Conservation (phyloP, 2,888 invertebrate genomes). For the Cephus pygmeus region DNA sequence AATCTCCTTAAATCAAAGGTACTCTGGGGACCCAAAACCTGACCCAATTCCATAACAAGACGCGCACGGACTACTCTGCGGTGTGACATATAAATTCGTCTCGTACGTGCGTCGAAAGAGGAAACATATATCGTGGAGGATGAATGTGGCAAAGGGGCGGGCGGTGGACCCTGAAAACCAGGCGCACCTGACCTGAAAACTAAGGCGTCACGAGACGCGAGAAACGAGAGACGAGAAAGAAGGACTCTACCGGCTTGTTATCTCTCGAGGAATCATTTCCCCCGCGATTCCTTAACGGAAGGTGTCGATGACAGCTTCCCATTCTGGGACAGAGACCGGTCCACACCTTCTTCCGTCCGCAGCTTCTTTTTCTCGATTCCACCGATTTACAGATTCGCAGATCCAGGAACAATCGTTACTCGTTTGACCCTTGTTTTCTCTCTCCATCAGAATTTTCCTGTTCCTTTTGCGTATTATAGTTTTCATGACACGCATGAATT, state of each 20-base stretch:
- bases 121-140: constrained; percentile 48
- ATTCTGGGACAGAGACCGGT: neutral
- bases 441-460: neutral
- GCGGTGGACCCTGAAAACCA: constrained; percentile 37
- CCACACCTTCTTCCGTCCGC: neutral
- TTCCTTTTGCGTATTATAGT: neutral
- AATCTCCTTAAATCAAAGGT: constrained; percentile 41
- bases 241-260: neutral
- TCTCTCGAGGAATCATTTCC: neutral
- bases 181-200: constrained; percentile 59
- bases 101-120: constrained; percentile 52
- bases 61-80: constrained; percentile 16
- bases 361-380: neutral
- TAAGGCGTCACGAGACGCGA: constrained; percentile 29
- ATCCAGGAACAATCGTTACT: neutral
- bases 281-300: neutral
- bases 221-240: neutral
- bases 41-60: constrained; percentile 48
- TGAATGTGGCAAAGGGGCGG: constrained; percentile 34
- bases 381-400: neutral
- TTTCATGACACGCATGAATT: constrained; percentile 10
- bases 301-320: neutral
- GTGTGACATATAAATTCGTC: constrained; percentile 55
- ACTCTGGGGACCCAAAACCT: constrained; percentile 37
- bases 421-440: neutral